Conservation (phyloP, 2,113 vertebrate genomes). For the Dromaius novaehollandiae region DNA sequence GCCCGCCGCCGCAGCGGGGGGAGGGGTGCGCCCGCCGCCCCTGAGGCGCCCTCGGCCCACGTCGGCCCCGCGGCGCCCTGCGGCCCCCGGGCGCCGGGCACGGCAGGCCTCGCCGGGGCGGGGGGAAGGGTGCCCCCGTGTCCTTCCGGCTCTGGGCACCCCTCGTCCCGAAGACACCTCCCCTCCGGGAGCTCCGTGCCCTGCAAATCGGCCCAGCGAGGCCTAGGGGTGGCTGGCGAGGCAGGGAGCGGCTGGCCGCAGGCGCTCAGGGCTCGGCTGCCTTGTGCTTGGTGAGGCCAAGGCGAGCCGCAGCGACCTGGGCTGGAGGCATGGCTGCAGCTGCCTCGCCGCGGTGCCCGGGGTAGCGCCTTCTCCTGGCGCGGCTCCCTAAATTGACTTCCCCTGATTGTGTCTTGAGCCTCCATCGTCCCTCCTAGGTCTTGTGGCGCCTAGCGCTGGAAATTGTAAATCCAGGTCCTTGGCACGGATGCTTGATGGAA, state of each 20-base stretch:
- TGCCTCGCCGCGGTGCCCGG: not conserved
- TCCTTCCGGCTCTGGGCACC: too few species aligned
- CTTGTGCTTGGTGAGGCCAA: too few species aligned
- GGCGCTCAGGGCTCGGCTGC: not conserved
- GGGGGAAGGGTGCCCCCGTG: too few species aligned
- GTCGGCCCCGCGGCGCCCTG: not conserved
- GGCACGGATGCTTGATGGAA: not conserved
- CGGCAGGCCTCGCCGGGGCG: too few species aligned
- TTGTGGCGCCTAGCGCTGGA: constrained; percentile 43
- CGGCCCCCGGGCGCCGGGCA: not conserved
- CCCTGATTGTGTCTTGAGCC: not conserved
- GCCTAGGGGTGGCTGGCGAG: too few species aligned
- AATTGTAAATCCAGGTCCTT: constrained; percentile 53
- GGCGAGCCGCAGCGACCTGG: not conserved
- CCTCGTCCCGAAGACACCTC: too few species aligned
- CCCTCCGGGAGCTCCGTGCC: not conserved
- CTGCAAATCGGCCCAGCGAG: not conserved
- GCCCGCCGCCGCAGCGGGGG: rapidly evolving
- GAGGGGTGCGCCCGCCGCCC: not conserved
- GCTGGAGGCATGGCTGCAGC: not conserved
- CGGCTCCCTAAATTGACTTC: not conserved
- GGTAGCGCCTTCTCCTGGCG: not conserved
- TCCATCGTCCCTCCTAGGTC: not conserved
- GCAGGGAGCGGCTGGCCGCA: not conserved
- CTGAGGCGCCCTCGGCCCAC: too few species aligned